Evolutionary conservation across 2,888 invertebrate genomes (phyloP), one percentile per base, ranked within the genome.

Genomic region (Eupeodes luniger): DNA sequence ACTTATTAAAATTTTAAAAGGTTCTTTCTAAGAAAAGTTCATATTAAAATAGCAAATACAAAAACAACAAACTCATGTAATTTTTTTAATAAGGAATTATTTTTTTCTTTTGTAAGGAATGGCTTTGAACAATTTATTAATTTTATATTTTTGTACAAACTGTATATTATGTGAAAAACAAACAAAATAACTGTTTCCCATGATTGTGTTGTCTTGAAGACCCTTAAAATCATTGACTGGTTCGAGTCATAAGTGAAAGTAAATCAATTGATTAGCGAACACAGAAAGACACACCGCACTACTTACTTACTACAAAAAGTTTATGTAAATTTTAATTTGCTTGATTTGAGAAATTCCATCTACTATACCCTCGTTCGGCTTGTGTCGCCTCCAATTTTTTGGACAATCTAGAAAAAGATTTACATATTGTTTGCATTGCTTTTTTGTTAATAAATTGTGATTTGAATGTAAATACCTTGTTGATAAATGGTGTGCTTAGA

Each of bases 401-500:
- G 96, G 90, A 97, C 95, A 91, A 97, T 92, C 96, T 97, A 94
- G 3, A 89, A 95, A 95, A 91, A 91, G 91, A 90, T 91, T 91
- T 78, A 86, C 27, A 55, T 69, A 57, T 66, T 67, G 19, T 76
- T 62, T 34, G 27, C 7, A 59, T 51, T 77, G 51, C 4, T 61
- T 7, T 47, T 36, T 67, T 51, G 7, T 40, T 40, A 40, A 40
- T 40, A 40, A 44, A 3, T 5, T 69, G 4, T 5, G 4, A 36
- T 69, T 57, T 66, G 75, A 78, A 89, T 89, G 66, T 53, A 70
- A 96, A 94, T 94, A 97, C 96, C 94, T 96, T 96, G 94, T 97
- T 96, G 90, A 99, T 96, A 81, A 98, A 96, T 49, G 99, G 98
- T 91, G 99, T 94, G 94, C 96, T 98, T 64, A 99, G 95, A 90